Conservation (phyloP, 2,888 invertebrate genomes). For the Entomobrya multifasciata region DNA sequence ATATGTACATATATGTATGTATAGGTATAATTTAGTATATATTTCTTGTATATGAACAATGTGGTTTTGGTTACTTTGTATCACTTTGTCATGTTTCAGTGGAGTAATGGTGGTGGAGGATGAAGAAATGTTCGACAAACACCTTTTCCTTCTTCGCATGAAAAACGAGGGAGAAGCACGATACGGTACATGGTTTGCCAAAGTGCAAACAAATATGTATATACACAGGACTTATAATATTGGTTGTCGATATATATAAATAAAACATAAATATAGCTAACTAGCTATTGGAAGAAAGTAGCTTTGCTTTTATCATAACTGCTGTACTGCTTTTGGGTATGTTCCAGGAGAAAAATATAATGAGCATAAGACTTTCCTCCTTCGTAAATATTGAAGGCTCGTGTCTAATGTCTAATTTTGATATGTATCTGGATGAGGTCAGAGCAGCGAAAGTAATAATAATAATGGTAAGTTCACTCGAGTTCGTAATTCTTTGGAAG, state of each 20-base stretch:
- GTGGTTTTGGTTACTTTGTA: conserved; percentile 49
- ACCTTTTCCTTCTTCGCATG: conserved; percentile 48
- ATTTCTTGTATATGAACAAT: not conserved
- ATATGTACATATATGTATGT: not conserved
- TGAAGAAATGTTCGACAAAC: conserved; percentile 20
- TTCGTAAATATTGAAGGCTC: conserved; percentile 47
- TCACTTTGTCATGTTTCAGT: conserved; percentile 32
- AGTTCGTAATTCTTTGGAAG: conserved; percentile 4
- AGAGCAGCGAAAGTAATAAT: not conserved
- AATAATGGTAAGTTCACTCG: not conserved
- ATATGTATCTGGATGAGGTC: conserved; percentile 52
- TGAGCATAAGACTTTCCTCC: not conserved
- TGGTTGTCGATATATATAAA: too few species aligned
- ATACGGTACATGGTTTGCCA: conserved; percentile 26
- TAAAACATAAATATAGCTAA: too few species aligned
- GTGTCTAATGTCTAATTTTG: conserved; percentile 63
- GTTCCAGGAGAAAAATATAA: too few species aligned
- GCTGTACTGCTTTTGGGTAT: too few species aligned
- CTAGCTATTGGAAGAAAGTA: too few species aligned
- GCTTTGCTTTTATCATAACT: too few species aligned
- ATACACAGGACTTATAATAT: too few species aligned
- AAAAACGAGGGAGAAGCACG: conserved; percentile 63
- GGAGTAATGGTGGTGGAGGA: not conserved
- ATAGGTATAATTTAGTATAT: not conserved
- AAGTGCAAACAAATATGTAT: too few species aligned